phyloP scores from a whole-genome alignment of 2,888 invertebrate genomes.

The Papilio gigon region DNA sequence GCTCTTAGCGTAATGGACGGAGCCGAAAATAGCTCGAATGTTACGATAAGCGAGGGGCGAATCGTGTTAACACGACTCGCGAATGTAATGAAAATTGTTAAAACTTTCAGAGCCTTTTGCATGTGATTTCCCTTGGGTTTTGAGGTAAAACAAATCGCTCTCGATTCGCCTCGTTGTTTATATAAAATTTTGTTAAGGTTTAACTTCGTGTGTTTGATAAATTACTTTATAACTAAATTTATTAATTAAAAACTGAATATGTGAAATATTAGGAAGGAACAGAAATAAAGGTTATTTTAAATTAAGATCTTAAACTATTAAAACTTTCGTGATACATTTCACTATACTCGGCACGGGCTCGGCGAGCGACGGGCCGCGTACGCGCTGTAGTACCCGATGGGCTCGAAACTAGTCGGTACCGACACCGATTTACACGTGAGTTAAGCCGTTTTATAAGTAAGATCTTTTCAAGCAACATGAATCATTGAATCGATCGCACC shows the following conservation, averaged over 20 bases:
- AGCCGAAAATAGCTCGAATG: slow-evolving; percentile 32
- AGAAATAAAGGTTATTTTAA: not conserved
- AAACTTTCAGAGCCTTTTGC: slow-evolving; percentile 50
- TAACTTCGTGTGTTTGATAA: slow-evolving; percentile 9
- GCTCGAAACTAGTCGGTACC: no score
- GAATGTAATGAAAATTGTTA: slow-evolving; percentile 39
- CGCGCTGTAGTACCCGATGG: no score
- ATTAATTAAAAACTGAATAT: not conserved
- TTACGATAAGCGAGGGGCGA: slow-evolving; percentile 31
- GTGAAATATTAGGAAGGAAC: not conserved
- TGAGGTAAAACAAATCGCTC: slow-evolving; percentile 52
- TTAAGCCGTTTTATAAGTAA: no score
- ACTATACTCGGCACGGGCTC: no score
- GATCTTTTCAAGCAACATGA: slow-evolving; percentile 1
- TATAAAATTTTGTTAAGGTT: not conserved
- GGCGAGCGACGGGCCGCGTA: no score
- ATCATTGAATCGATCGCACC: not conserved
- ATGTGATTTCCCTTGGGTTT: slow-evolving; percentile 57
- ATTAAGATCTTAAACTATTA: no score
- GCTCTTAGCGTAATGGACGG: slow-evolving; percentile 31
- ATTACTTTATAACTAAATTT: not conserved
- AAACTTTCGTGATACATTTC: no score
- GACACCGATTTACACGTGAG: no score
- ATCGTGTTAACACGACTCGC: slow-evolving; percentile 36
- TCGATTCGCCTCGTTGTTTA: slow-evolving; percentile 56